Conservation (phyloP, 2,113 vertebrate species). For the Lasiurus borealis region DNA sequence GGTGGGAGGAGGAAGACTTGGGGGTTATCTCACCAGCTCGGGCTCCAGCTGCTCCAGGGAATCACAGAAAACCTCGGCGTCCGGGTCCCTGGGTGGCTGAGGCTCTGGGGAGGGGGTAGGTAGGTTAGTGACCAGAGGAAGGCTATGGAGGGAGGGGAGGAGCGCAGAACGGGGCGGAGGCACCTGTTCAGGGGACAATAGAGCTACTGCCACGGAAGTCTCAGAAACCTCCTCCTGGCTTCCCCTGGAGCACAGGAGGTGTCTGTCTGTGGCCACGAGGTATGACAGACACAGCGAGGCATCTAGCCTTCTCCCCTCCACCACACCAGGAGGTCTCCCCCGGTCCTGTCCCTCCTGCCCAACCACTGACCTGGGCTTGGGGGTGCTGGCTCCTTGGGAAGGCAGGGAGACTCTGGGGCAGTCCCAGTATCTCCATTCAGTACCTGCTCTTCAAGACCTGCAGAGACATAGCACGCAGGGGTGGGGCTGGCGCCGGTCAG, state of each 20-base stretch:
- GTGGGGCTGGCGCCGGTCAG: not conserved
- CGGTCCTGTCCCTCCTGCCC: not conserved
- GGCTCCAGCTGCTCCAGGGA: slow-evolving; percentile 90
- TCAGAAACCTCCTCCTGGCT: not conserved
- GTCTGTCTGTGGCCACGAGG: not conserved
- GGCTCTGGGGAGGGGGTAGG: slow-evolving; percentile 48
- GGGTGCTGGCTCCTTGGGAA: not conserved
- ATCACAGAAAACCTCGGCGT: slow-evolving; percentile 94
- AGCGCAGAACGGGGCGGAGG: not conserved
- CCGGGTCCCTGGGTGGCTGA: slow-evolving; percentile 84
- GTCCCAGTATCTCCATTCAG: not conserved
- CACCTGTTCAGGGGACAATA: not conserved
- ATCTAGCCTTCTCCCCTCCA: not conserved
- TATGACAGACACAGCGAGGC: not conserved
- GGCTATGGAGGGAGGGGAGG: not conserved
- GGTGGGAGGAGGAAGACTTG: not conserved
- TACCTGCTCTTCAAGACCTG: slow-evolving; percentile 58
- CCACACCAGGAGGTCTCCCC: not conserved
- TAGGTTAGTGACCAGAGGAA: not conserved
- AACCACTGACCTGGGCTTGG: slow-evolving; percentile 69
- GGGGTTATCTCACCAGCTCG: slow-evolving; percentile 86
- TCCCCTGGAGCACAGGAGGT: not conserved
- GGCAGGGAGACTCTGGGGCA: not conserved
- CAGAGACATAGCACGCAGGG: slow-evolving; percentile 18
- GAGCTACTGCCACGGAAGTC: not conserved